These are phyloP conservation scores for Pitta sordida DNA, from an alignment of 2,113 vertebrate species.

Conservation along the genomic window DNA sequence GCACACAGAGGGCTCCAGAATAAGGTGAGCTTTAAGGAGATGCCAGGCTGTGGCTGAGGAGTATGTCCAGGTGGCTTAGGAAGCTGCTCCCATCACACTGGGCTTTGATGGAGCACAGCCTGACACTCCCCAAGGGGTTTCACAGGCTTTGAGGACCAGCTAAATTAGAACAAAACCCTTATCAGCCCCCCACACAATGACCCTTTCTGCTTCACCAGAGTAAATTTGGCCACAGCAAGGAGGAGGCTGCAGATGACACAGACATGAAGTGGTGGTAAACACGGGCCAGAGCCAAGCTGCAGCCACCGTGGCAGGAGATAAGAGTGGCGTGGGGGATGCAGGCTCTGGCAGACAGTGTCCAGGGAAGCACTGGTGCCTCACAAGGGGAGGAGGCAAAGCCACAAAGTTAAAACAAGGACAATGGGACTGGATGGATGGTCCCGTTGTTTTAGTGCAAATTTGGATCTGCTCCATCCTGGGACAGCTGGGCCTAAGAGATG, in stretches of 20 bases:
- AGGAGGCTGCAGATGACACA: neutral
- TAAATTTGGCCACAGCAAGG: neutral
- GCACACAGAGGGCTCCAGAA: neutral
- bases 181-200: neutral
- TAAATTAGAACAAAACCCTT: conserved; percentile 3
- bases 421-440: neutral
- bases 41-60: neutral
- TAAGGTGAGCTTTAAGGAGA: neutral
- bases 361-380: neutral
- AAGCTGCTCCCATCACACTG: neutral
- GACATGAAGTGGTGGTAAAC: neutral
- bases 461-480: neutral
- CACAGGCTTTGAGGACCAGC: neutral
- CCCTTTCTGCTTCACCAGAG: neutral
- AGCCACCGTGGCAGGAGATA: neutral
- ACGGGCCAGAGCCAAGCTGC: neutral
- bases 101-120: neutral
- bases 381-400: neutral
- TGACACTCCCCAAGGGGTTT: neutral
- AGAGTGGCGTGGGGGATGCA: accelerated
- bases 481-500: neutral
- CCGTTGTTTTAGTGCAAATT: neutral
- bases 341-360: neutral
- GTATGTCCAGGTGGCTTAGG: neutral
- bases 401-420: neutral